Base-by-base conservation (phyloP, 2,797 vertebrate genomes). In the Aplochiton taeniatus region DNA sequence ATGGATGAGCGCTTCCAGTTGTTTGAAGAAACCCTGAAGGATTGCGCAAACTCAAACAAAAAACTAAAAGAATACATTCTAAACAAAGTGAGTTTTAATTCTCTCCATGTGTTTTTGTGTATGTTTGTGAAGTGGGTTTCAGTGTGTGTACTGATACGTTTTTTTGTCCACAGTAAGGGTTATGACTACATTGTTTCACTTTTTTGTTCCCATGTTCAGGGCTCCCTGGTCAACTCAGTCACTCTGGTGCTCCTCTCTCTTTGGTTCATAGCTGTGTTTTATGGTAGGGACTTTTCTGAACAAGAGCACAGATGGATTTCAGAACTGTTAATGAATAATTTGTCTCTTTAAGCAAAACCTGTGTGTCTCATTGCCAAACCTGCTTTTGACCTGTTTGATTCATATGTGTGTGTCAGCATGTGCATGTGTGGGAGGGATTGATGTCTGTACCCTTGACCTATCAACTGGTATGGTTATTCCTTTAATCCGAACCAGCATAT, bases 191-290 rank as follows among this genome's bases (percentile, higher is more conserved):
- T 31, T 41, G 31, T 14, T 8, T 69, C 11, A 66, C 20, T 4
- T 64, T 6, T 19, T 1, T 63, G 68, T 69, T 8, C 47, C 1
- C 72, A 7, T 47, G 58, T 11, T 58, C 78, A 82, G 78, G 16
- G 73, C 52, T 75, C 69, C 0, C 46, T 14, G 8, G 43, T 87
- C 50, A 88, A 81, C 65, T 74, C 69, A 0, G 78, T 87, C 57
- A 87, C 86, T 0, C 54, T 82, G 18, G 72, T 88, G 41, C 69
- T 88, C 17, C 82, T 88, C 43, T 74, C 63, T 17, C 75, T 88
- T 19, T 89, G 86, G 85, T 80, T 90, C 31, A 88, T 89, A 8
- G 85, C 79, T 55, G 63, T 89, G 4, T 88, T 74, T 75, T 91
- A 88, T 2, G 87, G 88, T 89, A 66, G 80, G 74, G 58, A 4